Evolutionary conservation across 2,888 invertebrate genomes (phyloP), one percentile per base, ranked within the genome.

Genomic region (Ischnus inquisitorius): DNA sequence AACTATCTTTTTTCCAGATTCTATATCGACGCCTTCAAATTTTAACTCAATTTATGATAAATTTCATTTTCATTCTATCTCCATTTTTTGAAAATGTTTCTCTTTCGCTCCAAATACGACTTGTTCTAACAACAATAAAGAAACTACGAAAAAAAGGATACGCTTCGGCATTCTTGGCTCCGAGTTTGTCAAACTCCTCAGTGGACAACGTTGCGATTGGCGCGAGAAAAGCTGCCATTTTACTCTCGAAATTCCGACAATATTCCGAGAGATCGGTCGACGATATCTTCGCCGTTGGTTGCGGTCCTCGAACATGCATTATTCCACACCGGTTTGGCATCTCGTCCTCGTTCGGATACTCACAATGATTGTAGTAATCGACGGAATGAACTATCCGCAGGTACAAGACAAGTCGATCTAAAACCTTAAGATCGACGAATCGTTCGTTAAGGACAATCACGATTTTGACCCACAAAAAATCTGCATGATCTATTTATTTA

Each of bases 251-350:
- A 74, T 96, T 95, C 82, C 96, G 95, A 89, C 96, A 95, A 91
- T 97, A 96, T 91, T 98, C 96, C 90, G 96, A 95, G 87, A 97
- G 93, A 94, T 96, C 97, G 85, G 96, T 96, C 86, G 95, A 96
- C 10, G 96, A 91, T 86, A 97, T 96, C 94, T 98, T 98, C 76
- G 97, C 96, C 8, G 96, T 95, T 0, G 99, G 98, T 0, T 97
- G 95, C 10, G 97, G 96, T 2, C 99, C 99, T 67, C 99, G 95
- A 0, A 98, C 98, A 92, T 99, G 99, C 95, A 99, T 97, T 88
- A 99, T 98, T 10, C 99, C 99, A 94, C 99, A 99, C 48, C 99
- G 95, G 94, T 99, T 99, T 0, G 99, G 99, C 99, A 99, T 99
- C 94, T 99, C 99, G 93, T 99, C 99, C 94, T 99, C 99, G 90